Evolutionary conservation across 2,888 invertebrate species (phyloP).

Genomic region (Aelia acuminata): DNA sequence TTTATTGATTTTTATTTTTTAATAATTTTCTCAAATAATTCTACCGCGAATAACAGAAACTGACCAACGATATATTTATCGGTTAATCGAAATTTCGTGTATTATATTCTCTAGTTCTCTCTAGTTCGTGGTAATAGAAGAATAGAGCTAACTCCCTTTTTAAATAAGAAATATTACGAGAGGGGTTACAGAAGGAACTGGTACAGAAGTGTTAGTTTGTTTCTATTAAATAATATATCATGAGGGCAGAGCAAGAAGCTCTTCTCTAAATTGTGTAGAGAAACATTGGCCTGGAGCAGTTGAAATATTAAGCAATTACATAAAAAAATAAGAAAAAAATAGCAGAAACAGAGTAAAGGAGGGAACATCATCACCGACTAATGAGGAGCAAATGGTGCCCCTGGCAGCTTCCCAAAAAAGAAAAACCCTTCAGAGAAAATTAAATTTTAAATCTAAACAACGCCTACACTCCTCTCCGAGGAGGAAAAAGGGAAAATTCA

Average conservation of each 20-base stretch:
- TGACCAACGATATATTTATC: too few species aligned
- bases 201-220: background rate
- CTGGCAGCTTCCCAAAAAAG: background rate
- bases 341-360: background rate
- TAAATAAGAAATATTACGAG: too few species aligned
- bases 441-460: constrained; percentile 13
- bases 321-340: background rate
- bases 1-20: too few species aligned
- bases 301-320: background rate
- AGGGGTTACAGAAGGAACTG: too few species aligned
- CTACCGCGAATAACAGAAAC: too few species aligned
- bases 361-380: background rate
- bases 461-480: background rate
- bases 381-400: background rate
- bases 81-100: too few species aligned
- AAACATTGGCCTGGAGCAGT: background rate
- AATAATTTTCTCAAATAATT: too few species aligned
- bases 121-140: too few species aligned
- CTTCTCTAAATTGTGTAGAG: background rate
- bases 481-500: background rate
- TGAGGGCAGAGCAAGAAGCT: background rate
- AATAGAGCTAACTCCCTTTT: too few species aligned
- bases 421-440: constrained; percentile 16
- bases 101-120: too few species aligned
- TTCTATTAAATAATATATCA: background rate